Conservation (phyloP, 92 coral and sea anemone species). For the Actinostola sp. region DNA sequence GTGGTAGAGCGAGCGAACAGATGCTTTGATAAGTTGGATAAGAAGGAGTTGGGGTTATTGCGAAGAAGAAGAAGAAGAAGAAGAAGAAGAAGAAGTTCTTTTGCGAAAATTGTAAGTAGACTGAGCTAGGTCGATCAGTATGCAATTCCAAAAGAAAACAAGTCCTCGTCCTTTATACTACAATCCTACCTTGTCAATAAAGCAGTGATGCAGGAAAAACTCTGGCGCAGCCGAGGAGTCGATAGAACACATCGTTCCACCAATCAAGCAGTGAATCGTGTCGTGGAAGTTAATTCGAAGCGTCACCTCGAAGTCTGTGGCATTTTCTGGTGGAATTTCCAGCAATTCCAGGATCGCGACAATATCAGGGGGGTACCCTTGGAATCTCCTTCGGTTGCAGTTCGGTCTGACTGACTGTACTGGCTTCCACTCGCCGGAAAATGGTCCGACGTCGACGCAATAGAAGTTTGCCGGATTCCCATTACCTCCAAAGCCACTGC, state of each 20-base stretch:
- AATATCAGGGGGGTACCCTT: constrained; percentile 54
- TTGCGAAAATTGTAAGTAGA: too few species aligned
- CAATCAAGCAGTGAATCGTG: constrained; percentile 59
- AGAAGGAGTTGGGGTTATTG: too few species aligned
- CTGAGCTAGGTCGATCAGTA: too few species aligned
- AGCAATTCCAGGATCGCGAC: constrained; percentile 56
- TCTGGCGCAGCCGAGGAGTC: constrained; percentile 71
- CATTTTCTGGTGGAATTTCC: constrained; percentile 11
- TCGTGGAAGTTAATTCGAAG: constrained; percentile 60
- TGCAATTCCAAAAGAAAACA: background rate
- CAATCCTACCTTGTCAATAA: constrained; percentile 61
- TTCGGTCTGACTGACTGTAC: constrained; percentile 40
- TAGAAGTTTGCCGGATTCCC: constrained; percentile 1
- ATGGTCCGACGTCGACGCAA: constrained; percentile 50
- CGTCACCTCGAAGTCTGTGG: constrained; percentile 41
- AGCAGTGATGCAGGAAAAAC: constrained; percentile 66
- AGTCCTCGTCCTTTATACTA: background rate
- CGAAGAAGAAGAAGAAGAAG: too few species aligned
- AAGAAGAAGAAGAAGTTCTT: too few species aligned
- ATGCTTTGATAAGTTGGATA: too few species aligned
- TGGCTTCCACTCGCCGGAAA: constrained; percentile 40
- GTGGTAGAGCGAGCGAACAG: too few species aligned
- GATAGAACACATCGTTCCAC: constrained; percentile 64
- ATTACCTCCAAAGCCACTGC: constrained; percentile 50
- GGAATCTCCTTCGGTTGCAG: constrained; percentile 56